Percentiles rank a stretch among this genome's conserved stretches.
Conservation (phyloP, 2,113 vertebrate species). For the Delphinapterus leucas region DNA sequence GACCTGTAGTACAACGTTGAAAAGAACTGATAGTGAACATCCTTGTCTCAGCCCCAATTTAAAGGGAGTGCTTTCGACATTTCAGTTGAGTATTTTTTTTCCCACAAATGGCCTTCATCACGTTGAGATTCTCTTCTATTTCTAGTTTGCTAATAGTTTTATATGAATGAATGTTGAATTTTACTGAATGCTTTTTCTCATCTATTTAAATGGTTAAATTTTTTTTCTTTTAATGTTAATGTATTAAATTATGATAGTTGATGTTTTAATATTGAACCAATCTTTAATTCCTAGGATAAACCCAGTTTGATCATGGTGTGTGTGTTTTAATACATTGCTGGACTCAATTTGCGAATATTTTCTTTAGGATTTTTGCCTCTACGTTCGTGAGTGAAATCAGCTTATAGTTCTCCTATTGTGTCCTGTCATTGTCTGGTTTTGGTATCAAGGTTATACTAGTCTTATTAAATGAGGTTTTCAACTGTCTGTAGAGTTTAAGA, state of each 20-base stretch:
- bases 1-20: neutral
- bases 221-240: neutral
- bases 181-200: neutral
- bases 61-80: neutral
- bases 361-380: neutral
- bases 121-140: neutral
- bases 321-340: neutral
- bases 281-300: conserved; percentile 5
- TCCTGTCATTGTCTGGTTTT: neutral
- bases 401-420: neutral
- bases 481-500: neutral
- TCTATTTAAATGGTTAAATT: neutral
- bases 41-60: neutral
- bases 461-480: neutral
- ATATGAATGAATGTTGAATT: neutral
- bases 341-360: neutral
- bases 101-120: neutral
- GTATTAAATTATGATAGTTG: neutral
- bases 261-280: neutral
- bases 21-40: neutral
- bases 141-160: neutral
- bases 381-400: neutral
- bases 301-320: neutral
- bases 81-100: neutral
- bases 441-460: neutral